Percentiles rank a stretch among this genome's conserved stretches.
Conservation (phyloP, 2,113 vertebrate genomes). For the Tautogolabrus adspersus region DNA sequence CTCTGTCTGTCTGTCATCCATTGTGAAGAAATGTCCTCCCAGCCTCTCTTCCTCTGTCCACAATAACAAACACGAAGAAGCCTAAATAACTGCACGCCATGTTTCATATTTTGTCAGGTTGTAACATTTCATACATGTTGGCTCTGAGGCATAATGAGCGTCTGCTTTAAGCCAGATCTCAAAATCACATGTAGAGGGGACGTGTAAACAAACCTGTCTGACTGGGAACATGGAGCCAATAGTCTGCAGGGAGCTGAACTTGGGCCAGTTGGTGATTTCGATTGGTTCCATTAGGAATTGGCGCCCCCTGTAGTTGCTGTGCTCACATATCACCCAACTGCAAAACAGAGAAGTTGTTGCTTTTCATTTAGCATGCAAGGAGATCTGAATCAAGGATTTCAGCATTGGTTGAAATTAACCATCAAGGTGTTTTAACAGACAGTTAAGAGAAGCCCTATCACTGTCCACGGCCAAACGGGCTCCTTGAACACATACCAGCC, state of each 20-base stretch:
- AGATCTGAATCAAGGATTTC: neutral
- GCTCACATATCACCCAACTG: conserved; percentile 97
- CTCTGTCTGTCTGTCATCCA: too few species aligned
- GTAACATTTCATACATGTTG: too few species aligned
- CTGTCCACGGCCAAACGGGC: neutral
- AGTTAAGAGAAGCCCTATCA: conserved; percentile 2
- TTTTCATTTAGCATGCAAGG: too few species aligned
- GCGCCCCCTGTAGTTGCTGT: conserved; percentile 93
- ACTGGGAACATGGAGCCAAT: conserved; percentile 93
- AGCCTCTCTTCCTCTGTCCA: too few species aligned
- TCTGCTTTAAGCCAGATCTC: neutral
- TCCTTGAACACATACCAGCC: conserved; percentile 85
- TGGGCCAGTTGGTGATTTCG: conserved; percentile 95
- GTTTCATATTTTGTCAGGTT: too few species aligned
- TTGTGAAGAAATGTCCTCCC: too few species aligned
- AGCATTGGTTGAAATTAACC: too few species aligned
- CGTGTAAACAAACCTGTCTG: conserved; percentile 83
- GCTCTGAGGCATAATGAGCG: neutral
- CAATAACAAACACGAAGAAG: too few species aligned
- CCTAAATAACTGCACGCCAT: too few species aligned
- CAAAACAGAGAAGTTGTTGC: neutral
- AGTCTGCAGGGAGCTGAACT: conserved; percentile 89
- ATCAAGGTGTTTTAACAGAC: too few species aligned
- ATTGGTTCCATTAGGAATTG: conserved; percentile 90
- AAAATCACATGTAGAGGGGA: neutral